Conservation (phyloP, 1,140 invertebrate genomes). For the Acromyrmex heyeri region DNA sequence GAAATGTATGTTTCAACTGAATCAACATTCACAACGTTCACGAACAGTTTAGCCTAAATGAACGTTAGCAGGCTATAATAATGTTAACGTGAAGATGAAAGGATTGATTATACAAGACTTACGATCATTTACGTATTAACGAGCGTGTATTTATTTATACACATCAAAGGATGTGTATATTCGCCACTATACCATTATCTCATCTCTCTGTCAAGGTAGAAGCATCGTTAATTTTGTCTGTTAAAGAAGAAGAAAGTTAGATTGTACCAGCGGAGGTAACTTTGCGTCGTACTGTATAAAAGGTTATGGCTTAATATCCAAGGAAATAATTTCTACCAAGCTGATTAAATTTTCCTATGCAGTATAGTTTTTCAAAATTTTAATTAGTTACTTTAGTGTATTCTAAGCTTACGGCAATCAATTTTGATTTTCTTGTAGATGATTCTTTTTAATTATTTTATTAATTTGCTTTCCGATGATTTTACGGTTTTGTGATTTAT, state of each 20-base stretch:
- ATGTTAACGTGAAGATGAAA: constrained; percentile 50
- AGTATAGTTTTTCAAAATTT: not conserved
- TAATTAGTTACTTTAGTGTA: not conserved
- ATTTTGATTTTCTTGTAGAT: not conserved
- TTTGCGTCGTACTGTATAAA: constrained; percentile 13
- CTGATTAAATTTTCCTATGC: not conserved
- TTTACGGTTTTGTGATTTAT: not conserved
- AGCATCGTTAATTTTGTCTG: constrained; percentile 51
- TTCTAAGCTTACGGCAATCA: not conserved
- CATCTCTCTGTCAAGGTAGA: constrained; percentile 55
- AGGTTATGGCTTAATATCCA: constrained; percentile 16
- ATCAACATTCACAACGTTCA: not conserved
- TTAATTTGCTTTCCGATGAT: not conserved
- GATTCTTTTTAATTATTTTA: not conserved
- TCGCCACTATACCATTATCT: constrained; percentile 41
- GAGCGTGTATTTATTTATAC: constrained; percentile 48
- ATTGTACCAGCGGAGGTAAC: constrained; percentile 7
- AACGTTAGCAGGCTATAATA: constrained; percentile 44
- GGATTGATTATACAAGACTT: constrained; percentile 47
- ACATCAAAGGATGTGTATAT: constrained; percentile 43
- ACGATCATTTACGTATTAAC: constrained; percentile 56
- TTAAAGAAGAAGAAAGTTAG: constrained; percentile 37
- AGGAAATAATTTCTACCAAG: not conserved
- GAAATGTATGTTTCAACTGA: not conserved
- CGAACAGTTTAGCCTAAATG: constrained; percentile 18